These are phyloP conservation scores for Pseudotriccus pelzelni DNA, from an alignment of 2,797 vertebrate species.

Conservation along the genomic window DNA sequence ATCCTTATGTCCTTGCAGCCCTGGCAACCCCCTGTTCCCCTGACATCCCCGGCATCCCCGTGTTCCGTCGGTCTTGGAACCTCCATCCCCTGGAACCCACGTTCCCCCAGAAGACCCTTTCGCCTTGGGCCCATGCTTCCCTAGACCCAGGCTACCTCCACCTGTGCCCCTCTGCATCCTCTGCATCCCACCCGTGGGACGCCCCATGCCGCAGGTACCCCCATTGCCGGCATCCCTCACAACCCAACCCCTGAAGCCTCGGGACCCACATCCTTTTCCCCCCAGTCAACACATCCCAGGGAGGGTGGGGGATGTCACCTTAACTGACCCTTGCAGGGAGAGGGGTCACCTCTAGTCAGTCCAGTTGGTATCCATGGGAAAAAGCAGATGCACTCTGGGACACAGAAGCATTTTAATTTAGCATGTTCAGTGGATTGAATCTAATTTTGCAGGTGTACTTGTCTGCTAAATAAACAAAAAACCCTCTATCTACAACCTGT, in stretches of 20 bases:
- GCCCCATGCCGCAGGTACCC: too few species aligned
- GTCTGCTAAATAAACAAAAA: neutral
- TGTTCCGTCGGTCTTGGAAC: neutral
- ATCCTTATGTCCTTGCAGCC: neutral
- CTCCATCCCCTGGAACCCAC: neutral
- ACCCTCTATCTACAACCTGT: too few species aligned
- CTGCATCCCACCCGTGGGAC: neutral
- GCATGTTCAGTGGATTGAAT: neutral
- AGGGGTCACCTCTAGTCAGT: neutral
- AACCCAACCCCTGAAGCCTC: too few species aligned
- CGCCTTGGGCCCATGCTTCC: neutral
- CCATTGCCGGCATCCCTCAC: neutral
- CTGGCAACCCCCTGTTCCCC: neutral
- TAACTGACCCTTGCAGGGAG: neutral
- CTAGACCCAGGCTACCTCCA: too few species aligned
- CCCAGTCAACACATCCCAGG: rapidly evolving
- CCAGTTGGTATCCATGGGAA: neutral
- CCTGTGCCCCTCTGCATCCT: neutral
- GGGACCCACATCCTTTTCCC: neutral
- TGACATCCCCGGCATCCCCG: too few species aligned
- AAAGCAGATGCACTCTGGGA: neutral
- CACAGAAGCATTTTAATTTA: neutral
- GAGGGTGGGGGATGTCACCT: neutral
- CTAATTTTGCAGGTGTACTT: neutral
- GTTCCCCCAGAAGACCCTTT: neutral